Evolutionary conservation across 2,888 invertebrate species (phyloP).

Genomic region (Drosophila stalkeri): DNA sequence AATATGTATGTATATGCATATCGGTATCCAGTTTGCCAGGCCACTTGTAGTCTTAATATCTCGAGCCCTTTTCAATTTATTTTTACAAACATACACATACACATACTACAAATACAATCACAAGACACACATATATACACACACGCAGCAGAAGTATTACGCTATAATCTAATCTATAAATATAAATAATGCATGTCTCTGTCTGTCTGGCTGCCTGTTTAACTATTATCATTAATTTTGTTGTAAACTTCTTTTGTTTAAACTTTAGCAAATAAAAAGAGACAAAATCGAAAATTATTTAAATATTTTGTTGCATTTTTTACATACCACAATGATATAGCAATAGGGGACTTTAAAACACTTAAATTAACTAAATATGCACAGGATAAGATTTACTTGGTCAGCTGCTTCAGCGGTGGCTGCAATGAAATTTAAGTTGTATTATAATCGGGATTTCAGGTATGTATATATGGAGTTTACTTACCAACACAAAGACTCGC

Average conservation of each 20-base stretch:
- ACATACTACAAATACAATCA: conserved; percentile 37
- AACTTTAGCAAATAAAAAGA: conserved; percentile 60
- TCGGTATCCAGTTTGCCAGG: conserved; percentile 18
- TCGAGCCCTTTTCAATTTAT: conserved; percentile 32
- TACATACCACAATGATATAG: conserved; percentile 51
- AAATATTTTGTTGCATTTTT: conserved; percentile 43
- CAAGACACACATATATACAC: conserved; percentile 36
- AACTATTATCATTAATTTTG: conserved; percentile 24
- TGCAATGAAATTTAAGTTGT: conserved; percentile 35
- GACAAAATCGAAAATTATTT: neutral
- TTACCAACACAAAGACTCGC: conserved; percentile 85
- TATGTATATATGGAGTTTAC: conserved; percentile 16
- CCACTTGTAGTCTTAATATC: conserved; percentile 22
- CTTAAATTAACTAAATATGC: conserved; percentile 53
- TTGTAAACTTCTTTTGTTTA: conserved; percentile 40
- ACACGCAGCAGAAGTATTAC: conserved; percentile 68
- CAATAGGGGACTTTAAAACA: conserved; percentile 66
- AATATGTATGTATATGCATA: conserved; percentile 34
- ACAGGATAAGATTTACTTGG: conserved; percentile 61
- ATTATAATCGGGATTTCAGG: neutral
- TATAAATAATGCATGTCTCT: conserved; percentile 51
- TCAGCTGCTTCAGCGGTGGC: conserved; percentile 81
- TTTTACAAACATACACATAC: conserved; percentile 13
- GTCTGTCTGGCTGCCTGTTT: conserved; percentile 18
- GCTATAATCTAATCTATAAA: conserved; percentile 60